phyloP scores from a whole-genome alignment of 2,113 vertebrate genomes.

The Dicentrarchus labrax region DNA sequence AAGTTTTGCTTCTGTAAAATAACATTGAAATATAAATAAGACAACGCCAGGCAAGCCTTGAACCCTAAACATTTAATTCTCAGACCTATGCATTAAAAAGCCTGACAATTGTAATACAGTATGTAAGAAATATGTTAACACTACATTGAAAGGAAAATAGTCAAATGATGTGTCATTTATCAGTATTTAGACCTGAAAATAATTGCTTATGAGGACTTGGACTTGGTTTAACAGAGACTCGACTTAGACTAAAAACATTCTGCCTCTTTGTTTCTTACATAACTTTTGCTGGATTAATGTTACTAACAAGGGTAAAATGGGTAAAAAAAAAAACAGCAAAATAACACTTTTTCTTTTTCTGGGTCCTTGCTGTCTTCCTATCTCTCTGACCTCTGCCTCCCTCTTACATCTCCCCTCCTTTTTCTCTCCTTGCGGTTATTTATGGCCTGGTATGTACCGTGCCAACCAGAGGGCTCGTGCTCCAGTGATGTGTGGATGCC shows the following conservation, averaged over 20 bases:
- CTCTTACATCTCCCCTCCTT: slow-evolving; percentile 13
- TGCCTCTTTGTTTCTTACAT: not conserved
- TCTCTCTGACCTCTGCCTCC: slow-evolving; percentile 32
- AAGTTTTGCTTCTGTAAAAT: not conserved
- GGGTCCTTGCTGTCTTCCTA: not conserved
- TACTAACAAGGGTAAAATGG: too few relatives aligned
- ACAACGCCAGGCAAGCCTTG: not conserved
- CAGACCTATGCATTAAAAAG: not conserved
- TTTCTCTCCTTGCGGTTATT: slow-evolving; percentile 72
- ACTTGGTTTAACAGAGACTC: not conserved
- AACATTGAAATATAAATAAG: not conserved
- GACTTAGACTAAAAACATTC: not conserved
- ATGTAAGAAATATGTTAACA: not conserved
- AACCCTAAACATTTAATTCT: not conserved
- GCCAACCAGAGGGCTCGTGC: slow-evolving; percentile 64
- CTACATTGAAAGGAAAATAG: not conserved
- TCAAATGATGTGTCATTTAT: not conserved
- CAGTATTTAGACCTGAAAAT: not conserved
- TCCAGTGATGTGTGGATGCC: slow-evolving; percentile 72
- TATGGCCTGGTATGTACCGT: slow-evolving; percentile 79
- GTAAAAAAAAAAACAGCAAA: not conserved
- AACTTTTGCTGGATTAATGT: not conserved
- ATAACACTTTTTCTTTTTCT: not conserved
- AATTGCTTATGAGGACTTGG: not conserved
- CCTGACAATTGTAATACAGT: not conserved